Base-by-base conservation (phyloP, 2,113 vertebrate species). In the Sisor rabdophorus region DNA sequence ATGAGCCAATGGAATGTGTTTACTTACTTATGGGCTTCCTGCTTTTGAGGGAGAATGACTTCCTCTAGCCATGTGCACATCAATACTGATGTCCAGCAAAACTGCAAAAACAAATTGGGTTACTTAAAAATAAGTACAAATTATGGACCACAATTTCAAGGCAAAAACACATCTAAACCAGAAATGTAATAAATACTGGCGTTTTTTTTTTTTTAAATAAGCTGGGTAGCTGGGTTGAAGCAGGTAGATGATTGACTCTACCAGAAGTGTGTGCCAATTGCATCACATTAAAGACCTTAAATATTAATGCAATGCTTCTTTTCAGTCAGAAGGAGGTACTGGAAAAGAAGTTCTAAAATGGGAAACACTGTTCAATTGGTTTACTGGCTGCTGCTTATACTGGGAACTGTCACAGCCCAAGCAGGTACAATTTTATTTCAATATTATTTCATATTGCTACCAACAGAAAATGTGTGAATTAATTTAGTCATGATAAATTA, bases 381-480 rank as follows among this genome's bases (percentile, higher is more conserved):
- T 75, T 77, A 52, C 67, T 85, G 81, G 65, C 47, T 89, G 59
- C 9, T 87, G 54, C 54, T 89, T 12, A 61, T 36, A 0, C 24
- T 81, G 0, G 85, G 71, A 55, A 53, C 26, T 0, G 86, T 36
- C 6, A 40, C 73, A 16, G 85, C 88, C 8, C 89, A 91, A 83
- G 73, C 78, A 86, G 88, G 90, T 90, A 79, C 53, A 76, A 76
- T 12, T 2, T 16, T 8, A 44, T 67, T 11, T 22, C 3, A 20
- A 47, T 40, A 20, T 22, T 20, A 36, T 47, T 30, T 11, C 13
- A 10, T 65, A 11, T 20, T 20, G 8, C 36, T 56, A 56, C 40
- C 24, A 24, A 30, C 28, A 20, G 16, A 36, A 32, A 36, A 72
- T 19, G 11, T 11, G 15, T 15, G 9, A 36, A 12, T 48, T n/a